Percentiles rank a stretch among this genome's conserved stretches.
Conservation (phyloP, 1,140 invertebrate genomes). For the Ostrea denselamellosa region DNA sequence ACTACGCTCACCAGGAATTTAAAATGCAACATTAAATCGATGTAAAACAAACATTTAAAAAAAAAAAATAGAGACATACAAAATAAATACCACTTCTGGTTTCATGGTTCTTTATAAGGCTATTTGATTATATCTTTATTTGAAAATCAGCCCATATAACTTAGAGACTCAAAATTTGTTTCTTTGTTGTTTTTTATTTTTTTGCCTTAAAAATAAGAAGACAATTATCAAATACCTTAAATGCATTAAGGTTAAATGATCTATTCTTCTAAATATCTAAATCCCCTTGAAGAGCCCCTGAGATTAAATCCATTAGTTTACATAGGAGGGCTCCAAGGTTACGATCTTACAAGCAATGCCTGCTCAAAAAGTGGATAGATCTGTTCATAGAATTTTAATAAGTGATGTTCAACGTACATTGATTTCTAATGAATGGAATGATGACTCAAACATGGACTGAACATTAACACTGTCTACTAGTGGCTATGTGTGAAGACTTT, state of each 20-base stretch:
- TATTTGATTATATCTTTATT: too few relatives aligned
- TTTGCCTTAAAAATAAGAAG: background rate
- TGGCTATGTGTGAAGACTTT: background rate
- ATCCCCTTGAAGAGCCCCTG: slow-evolving; percentile 27
- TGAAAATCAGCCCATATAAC: too few relatives aligned
- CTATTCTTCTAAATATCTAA: background rate
- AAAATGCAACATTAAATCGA: background rate
- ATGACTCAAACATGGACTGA: background rate
- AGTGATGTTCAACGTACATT: slow-evolving; percentile 3
- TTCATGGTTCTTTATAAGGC: too few relatives aligned
- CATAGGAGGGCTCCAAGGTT: slow-evolving; percentile 42
- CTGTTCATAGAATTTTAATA: slow-evolving; percentile 4
- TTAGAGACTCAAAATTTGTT: background rate
- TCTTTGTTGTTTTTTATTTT: background rate
- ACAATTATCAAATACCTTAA: background rate
- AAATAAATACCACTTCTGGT: background rate
- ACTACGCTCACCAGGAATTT: background rate
- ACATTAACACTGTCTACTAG: background rate
- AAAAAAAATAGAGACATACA: background rate
- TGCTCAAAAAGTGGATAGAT: background rate
- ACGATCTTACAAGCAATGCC: slow-evolving; percentile 28
- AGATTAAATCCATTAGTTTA: slow-evolving; percentile 11
- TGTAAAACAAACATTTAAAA: background rate
- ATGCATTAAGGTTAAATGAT: background rate
- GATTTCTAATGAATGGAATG: slow-evolving; percentile 7